Percentiles rank a stretch among this genome's conserved stretches.
Evolutionary conservation across 1,140 invertebrate species (phyloP).

Genomic region (Trichonephila inaurata): DNA sequence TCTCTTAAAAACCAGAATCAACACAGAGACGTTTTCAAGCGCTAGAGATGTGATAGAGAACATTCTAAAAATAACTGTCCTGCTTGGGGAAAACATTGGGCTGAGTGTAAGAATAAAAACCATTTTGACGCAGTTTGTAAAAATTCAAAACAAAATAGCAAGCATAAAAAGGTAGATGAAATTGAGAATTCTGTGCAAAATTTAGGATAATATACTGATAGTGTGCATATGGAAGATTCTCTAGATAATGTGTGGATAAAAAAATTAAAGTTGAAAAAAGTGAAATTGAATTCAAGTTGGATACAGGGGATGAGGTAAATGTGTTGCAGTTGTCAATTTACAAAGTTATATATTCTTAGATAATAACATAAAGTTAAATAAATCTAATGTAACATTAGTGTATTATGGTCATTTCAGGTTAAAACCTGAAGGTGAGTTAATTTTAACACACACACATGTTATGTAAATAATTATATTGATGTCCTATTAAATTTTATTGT

Average conservation of each 20-base stretch:
- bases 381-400: conserved; percentile 29
- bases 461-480: not conserved
- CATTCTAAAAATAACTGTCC: not conserved
- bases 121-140: not conserved
- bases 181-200: not conserved
- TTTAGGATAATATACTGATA: not conserved
- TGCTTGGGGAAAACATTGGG: not conserved
- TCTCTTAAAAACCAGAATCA: not conserved
- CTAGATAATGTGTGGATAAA: conserved; percentile 34
- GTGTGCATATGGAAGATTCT: not conserved
- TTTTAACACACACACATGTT: conserved; percentile 33
- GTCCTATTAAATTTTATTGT: not conserved
- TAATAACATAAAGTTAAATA: not conserved
- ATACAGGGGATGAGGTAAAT: conserved; percentile 50
- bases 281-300: conserved; percentile 48
- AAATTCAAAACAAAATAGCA: not conserved
- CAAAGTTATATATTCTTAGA: not conserved
- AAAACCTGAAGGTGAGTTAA: conserved; percentile 28
- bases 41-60: not conserved
- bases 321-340: conserved; percentile 5
- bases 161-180: conserved; percentile 27
- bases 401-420: conserved; percentile 29
- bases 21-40: not conserved
- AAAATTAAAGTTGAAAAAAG: not conserved
- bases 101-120: conserved; percentile 29